phyloP scores from a whole-genome alignment of 2,797 vertebrate species.

The Masticophis lateralis region DNA sequence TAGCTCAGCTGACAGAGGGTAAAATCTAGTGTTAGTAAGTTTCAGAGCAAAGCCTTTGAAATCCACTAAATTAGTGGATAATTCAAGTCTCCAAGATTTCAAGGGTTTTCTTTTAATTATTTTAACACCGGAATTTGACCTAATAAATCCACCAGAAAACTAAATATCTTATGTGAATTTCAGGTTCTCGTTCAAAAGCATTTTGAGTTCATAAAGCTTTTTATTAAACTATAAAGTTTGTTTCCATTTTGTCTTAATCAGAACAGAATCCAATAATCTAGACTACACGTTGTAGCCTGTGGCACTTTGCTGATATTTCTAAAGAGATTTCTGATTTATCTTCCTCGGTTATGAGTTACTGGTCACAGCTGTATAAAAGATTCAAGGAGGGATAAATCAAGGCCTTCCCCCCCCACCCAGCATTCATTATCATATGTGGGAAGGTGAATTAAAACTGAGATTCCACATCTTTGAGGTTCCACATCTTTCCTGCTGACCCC shows the following conservation, averaged over 20 bases:
- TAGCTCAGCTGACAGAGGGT: not conserved
- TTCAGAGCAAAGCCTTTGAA: not conserved
- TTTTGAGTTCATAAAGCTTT: not conserved
- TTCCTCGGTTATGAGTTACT: not conserved
- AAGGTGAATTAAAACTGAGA: not conserved
- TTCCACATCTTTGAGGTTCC: not conserved
- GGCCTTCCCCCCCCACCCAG: not conserved
- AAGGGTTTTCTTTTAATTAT: not conserved
- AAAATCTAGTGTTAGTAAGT: not conserved
- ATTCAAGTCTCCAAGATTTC: not conserved
- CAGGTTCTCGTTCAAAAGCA: not conserved
- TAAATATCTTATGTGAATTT: not conserved
- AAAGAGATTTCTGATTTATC: not conserved
- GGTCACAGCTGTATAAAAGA: not conserved
- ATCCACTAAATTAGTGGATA: not conserved
- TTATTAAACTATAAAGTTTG: not conserved
- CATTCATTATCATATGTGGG: not conserved
- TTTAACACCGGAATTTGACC: not conserved
- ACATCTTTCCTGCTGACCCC: not conserved
- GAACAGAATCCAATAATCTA: not conserved
- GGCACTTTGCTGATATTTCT: not conserved
- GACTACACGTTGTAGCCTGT: not conserved
- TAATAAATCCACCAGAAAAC: not conserved
- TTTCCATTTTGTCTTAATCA: not conserved
- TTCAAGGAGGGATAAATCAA: not conserved